Evolutionary conservation across 1,140 invertebrate species (phyloP), one percentile per base, ranked within the genome.

Genomic region (Drosophila melanica): DNA sequence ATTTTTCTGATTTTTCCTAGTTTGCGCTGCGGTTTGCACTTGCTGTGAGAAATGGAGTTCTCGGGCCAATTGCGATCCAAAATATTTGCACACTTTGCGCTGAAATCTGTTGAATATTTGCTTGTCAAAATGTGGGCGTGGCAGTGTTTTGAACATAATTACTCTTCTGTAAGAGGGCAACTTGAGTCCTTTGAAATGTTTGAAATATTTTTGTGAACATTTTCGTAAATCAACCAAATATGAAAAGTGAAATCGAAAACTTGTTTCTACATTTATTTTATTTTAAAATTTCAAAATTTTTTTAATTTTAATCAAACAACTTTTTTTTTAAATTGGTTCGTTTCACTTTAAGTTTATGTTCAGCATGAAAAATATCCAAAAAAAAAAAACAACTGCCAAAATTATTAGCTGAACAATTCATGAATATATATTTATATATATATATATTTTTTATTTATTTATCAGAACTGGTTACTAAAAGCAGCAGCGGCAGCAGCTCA

Each of bases 111-210:
- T 20, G 41, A 60, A 74, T 63, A 57, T 45, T 10, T 20, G 3
- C 6, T 74, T 60, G 44, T 54, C 51, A 70, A 75, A 60, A 39
- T 64, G 53, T 71, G 59, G 67, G 59, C 73, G 73, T 75, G 73
- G 73, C 73, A 75, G 67, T 71, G 73, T 10, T 54, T 33, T 64
- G 33, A 58, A 51, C 39, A 41, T 51, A 54, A 75, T 37, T 37
- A 51, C 69, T 37, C 44, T 48, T 41, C 18, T 27, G 62, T 71
- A 45, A 44, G 44, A 30, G 54, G 60, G 50, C 68, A 71, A 65
- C 60, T 55, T 35, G 68, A 57, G 51, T 50, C 16, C 18, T 45
- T 62, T 74, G 30, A 5, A 33, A 58, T 60, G 12, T 30, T 30
- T 30, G 5, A 42, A 27, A 27, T 7, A 27, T 27, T 27, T 7